phyloP scores from a whole-genome alignment of 1,140 invertebrate genomes.

The Papilio machaon region DNA sequence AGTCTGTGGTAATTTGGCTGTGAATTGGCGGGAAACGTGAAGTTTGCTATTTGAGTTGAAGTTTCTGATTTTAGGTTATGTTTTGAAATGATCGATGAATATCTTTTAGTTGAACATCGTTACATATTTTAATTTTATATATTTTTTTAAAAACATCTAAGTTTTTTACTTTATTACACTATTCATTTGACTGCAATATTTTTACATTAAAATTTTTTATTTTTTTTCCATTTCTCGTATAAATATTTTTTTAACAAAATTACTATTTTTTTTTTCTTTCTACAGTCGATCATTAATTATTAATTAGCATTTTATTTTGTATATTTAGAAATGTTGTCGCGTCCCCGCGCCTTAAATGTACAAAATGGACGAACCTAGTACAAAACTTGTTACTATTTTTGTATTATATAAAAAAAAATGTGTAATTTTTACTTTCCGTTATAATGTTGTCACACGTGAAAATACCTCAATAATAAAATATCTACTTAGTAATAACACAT shows the following conservation, averaged over 20 bases:
- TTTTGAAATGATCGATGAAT: conserved; percentile 7
- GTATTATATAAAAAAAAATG: conserved; percentile 72
- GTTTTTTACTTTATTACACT: too few species aligned
- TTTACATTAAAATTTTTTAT: background rate
- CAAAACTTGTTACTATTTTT: conserved; percentile 82
- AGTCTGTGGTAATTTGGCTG: conserved; percentile 57
- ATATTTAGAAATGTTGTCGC: conserved; percentile 46
- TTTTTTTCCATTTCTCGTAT: background rate
- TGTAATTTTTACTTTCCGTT: conserved; percentile 64
- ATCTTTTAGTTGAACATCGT: background rate
- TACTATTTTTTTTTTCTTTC: background rate
- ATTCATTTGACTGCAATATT: too few species aligned
- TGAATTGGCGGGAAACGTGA: conserved; percentile 51
- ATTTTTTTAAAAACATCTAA: too few species aligned
- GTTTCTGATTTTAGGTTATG: conserved; percentile 34
- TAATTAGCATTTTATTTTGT: conserved; percentile 5
- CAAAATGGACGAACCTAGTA: conserved; percentile 77
- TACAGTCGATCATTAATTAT: background rate
- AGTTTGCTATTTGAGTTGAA: conserved; percentile 14
- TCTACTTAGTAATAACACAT: conserved; percentile 4
- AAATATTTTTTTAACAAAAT: background rate
- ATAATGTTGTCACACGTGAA: conserved; percentile 49
- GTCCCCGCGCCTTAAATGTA: conserved; percentile 70
- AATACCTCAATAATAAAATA: conserved; percentile 31
- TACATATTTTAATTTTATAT: background rate